Evolutionary conservation across 1,140 invertebrate species (phyloP).

Genomic region (Pachypeltis micranthus): DNA sequence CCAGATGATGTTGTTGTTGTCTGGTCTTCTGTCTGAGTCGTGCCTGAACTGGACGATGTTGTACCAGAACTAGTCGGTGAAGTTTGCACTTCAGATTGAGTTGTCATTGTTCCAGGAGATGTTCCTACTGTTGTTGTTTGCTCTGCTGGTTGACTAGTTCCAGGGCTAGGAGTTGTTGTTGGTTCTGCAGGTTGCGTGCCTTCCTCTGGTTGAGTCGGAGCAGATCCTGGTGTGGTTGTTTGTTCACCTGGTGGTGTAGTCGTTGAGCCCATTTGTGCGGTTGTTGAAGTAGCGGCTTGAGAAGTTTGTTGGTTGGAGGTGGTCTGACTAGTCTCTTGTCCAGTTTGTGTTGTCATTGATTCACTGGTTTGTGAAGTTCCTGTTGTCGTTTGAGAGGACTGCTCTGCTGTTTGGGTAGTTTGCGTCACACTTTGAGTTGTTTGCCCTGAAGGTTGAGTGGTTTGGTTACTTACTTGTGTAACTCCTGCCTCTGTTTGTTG

Average conservation of each 20-base stretch:
- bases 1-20: constrained; percentile 2
- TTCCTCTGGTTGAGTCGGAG: constrained; percentile 11
- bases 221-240: constrained; percentile 24
- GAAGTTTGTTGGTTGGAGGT: no score
- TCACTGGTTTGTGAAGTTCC: constrained; percentile 19
- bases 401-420: constrained; percentile 10
- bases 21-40: constrained; percentile 6
- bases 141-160: constrained; percentile 12
- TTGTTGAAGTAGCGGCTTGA: no score
- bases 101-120: constrained; percentile 11
- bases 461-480: neutral
- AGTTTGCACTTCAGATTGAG: neutral
- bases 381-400: neutral
- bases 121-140: no score
- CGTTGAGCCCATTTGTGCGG: neutral
- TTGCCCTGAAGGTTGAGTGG: constrained; percentile 8
- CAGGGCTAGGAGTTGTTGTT: constrained; percentile 16
- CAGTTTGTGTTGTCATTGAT: constrained; percentile 14
- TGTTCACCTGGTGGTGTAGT: neutral
- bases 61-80: neutral
- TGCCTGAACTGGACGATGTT: neutral
- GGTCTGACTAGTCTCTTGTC: constrained; percentile 4
- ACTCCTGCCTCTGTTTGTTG: neutral
- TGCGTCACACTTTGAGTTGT: neutral
- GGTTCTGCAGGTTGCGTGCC: constrained; percentile 11